Percentiles rank a stretch among this genome's conserved stretches.
Evolutionary conservation across 2,797 vertebrate species (phyloP).

Genomic region (Champsocephalus esox): DNA sequence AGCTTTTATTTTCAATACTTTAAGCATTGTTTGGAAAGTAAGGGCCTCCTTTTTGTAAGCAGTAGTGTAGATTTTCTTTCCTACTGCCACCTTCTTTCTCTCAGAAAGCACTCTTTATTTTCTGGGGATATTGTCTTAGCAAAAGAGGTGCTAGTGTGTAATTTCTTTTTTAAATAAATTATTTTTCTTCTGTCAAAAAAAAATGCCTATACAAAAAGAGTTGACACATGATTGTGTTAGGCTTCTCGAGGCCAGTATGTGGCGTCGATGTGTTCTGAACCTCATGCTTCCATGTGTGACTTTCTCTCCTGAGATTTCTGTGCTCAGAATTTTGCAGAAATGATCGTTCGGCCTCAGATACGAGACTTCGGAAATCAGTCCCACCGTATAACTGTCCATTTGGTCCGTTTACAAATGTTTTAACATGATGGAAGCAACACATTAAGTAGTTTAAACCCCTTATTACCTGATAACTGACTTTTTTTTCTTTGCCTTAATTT

Average conservation of each 20-base stretch:
- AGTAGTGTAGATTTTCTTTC: constrained; percentile 65
- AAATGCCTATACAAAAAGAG: constrained; percentile 59
- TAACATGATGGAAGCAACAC: constrained; percentile 35
- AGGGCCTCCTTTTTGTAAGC: constrained; percentile 71
- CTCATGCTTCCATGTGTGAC: constrained; percentile 61
- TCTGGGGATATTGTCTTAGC: constrained; percentile 60
- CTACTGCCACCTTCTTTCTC: constrained; percentile 52
- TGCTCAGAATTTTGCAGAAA: constrained; percentile 39
- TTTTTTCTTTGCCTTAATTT: constrained; percentile 48
- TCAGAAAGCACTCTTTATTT: constrained; percentile 69
- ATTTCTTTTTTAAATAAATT: constrained; percentile 60
- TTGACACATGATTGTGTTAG: constrained; percentile 77
- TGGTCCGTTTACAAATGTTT: constrained; percentile 26
- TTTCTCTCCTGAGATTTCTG: constrained; percentile 56
- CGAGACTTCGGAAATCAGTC: constrained; percentile 29
- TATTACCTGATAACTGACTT: constrained; percentile 25
- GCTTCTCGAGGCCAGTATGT: constrained; percentile 55
- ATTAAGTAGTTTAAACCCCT: constrained; percentile 35
- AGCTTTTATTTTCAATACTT: constrained; percentile 80
- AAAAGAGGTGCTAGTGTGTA: constrained; percentile 78
- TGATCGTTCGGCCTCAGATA: constrained; percentile 24
- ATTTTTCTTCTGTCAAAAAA: constrained; percentile 58
- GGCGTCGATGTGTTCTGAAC: constrained; percentile 54
- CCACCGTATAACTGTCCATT: constrained; percentile 20
- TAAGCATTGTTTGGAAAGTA: constrained; percentile 47